Evolutionary conservation across 2,797 vertebrate genomes (phyloP), one percentile per base, ranked within the genome.

Genomic region (Delichon dasypus): DNA sequence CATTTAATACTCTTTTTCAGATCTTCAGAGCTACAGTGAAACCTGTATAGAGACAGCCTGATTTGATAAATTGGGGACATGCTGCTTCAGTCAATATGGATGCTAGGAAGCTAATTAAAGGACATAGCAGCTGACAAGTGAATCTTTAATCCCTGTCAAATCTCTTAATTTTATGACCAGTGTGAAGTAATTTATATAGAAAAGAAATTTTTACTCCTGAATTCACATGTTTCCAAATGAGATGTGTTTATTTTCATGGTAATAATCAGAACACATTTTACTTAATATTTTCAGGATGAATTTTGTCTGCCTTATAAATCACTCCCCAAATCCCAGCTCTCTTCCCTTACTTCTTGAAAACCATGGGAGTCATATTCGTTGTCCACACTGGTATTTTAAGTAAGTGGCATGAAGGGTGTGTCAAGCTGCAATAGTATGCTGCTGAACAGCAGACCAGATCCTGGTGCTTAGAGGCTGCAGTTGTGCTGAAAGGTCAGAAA

Each of bases 31-130:
- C 36, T 79, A 13, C 53, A 34, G 45, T 50, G 61, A 95, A 87
- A 62, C 36, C 27, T 66, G 67, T 22, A 21, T 16, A 66, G 85
- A 83, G 38, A 71, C 25, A 76, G 58, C 47, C 36, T 65, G 27
- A 30, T 83, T 86, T 94, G 61, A 79, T 94, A 76, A 94, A 91
- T 3, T 82, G 30, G 67, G 71, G 67, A 76, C 66, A 44, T 2
- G 5, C 64, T 89, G 62, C 34, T 77, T 89, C 92, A 87, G 64
- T 82, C 90, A 82, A 48, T 75, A 26, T 80, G 34, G 55, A 67
- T 76, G 57, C 82, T 96, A 89, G 73, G 88, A 83, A 90, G 84
- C 88, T 93, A 92, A 94, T 96, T 94, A 95, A 95, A 94, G 82
- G 79, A 57, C 85, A 62, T 26, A 88, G 79, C 79, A 93, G 85